Conservation (phyloP, 2,888 invertebrate species). For the Orchestes rusci region DNA sequence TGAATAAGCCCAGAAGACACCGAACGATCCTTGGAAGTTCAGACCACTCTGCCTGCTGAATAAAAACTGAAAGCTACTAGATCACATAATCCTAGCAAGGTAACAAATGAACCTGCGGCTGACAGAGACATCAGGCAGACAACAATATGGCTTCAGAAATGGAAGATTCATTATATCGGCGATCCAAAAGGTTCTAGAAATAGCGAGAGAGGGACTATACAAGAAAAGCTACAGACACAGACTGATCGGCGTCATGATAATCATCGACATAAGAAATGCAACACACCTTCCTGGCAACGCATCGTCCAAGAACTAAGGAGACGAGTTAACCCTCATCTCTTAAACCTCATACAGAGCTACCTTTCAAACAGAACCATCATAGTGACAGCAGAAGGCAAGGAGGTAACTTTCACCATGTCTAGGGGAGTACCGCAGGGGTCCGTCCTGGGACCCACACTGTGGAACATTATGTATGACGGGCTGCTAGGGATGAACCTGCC, state of each 20-base stretch:
- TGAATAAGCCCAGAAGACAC: no score
- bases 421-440: no score
- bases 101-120: no score
- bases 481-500: constrained; percentile 7
- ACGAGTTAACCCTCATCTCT: constrained; percentile 6
- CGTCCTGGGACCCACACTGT: no score
- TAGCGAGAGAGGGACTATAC: background rate
- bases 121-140: background rate
- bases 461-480: no score
- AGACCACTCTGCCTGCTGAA: no score
- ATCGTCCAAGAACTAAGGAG: background rate
- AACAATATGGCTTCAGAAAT: background rate
- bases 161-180: background rate
- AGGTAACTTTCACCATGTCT: no score
- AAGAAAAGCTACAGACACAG: background rate
- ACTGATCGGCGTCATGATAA: background rate
- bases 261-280: background rate
- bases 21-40: no score
- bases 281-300: background rate
- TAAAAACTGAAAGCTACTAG: no score
- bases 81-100: no score
- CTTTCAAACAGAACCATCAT: constrained; percentile 13
- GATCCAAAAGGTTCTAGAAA: background rate
- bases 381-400: constrained; percentile 5
- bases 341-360: constrained; percentile 11